Evolutionary conservation across 2,113 vertebrate species (phyloP), one percentile per base, ranked within the genome.

Genomic region (Lichenostomus cassidix): DNA sequence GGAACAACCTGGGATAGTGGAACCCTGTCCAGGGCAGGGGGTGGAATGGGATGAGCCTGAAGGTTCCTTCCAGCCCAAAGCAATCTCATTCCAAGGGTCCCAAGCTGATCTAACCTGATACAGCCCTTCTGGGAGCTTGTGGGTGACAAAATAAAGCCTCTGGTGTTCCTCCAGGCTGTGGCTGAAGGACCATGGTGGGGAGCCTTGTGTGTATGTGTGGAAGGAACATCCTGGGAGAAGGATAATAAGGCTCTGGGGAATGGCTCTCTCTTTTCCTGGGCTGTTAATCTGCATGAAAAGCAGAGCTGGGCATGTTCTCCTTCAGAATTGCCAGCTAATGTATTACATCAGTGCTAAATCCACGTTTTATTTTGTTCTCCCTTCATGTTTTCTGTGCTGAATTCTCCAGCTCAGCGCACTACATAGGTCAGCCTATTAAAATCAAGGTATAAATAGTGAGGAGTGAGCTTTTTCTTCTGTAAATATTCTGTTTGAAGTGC

Each of bases 401-500:
- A 29, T 64, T 69, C 79, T 55, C 37, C 58, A 47, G 91, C 83
- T 92, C 69, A 63, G 63, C 20, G 3, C 29, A 25, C 55, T 77
- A 20, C 79, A 35, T 10, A 67, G 83, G 82, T 88, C 92, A 92
- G 73, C 69, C 86, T n/a, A 22, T 83, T 67, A 63, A 75, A 85
- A 81, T 70, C 86, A 71, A 78, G 86, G 89, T 87, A 90, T 83
- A 89, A 93, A 87, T 67, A 90, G 67, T 55, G 86, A 90, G 29
- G 60, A 83, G 63, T 11, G 68, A 88, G 83, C 77, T 94, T 81
- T 89, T 77, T 19, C 80, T 87, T 56, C 69, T 82, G 60, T 49
- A 89, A 89, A 74, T 84, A 92, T 76, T 87, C 89, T 76, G 47
- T 91, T 94, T 97, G 92, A 96, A 91, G 87, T 63, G 69, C 77